Base-by-base conservation (phyloP, 2,113 vertebrate species). In the Bambusicola thoracicus region DNA sequence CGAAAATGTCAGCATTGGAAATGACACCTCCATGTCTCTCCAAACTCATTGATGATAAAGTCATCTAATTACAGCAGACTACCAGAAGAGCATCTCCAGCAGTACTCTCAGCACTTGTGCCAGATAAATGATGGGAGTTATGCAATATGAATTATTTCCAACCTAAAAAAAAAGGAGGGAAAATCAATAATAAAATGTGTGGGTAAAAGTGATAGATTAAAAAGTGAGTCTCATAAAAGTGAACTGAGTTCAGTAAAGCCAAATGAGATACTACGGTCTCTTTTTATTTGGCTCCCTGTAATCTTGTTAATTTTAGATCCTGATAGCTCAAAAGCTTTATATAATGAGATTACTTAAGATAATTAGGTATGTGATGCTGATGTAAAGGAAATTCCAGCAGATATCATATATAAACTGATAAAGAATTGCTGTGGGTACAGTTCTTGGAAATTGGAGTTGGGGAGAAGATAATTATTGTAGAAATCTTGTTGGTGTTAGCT, bases 331-430 rank as follows among this genome's bases (percentile, higher is more conserved):
- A 94, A 22, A 87, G 63, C 88, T 95, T 92, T 85, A 83, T 77
- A 75, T 90, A 89, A 93, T 87, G 79, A 63, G 51, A 85, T 89
- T 77, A 81, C 79, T 77, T 62, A 93, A 95, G 94, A 74, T 67
- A 94, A 94, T 93, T 93, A 87, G n/a, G 76, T 34, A 44, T 19
- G 11, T 90, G 53, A 63, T 95, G 94, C 85, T 95, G 85, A 95
- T 83, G 74, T 82, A 69, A 86, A 92, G 68, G 67, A 92, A 93
- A 83, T 87, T 90, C 70, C 76, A 83, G 67, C 62, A 92, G 34
- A 0, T 0, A n/a, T 65, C 81, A 6, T 82, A n/a, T 63, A 90
- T 85, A 85, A 82, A 79, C 43, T 62, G 69, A 75, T 75, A 84
- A 95, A 46, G 41, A 85, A 86, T 73, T 78, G 41, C 48, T 80